A percentile compares a stretch with the other conserved stretches of the same genome.
Conservation (phyloP, 2,797 vertebrate species). For the Pempheris klunzingeri region DNA sequence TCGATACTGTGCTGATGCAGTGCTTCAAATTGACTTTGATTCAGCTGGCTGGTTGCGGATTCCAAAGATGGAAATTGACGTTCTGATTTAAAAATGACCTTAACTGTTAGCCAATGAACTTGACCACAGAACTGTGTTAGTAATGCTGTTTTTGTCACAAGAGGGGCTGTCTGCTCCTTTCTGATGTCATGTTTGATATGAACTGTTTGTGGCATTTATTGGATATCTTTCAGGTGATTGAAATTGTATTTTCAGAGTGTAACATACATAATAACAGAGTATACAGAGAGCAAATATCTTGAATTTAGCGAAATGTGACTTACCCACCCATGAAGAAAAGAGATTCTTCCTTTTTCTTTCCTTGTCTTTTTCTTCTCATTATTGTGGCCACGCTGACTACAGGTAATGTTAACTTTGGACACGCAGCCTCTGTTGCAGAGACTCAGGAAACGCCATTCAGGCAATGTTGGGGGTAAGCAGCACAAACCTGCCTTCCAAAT, state of each 20-base stretch:
- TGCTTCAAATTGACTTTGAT: conserved; percentile 65
- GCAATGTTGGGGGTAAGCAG: not conserved
- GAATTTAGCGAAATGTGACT: not conserved
- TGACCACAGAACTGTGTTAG: conserved; percentile 31
- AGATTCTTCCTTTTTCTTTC: not conserved
- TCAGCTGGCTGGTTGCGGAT: conserved; percentile 42
- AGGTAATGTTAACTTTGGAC: not conserved
- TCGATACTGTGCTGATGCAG: conserved; percentile 25
- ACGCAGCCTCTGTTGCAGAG: too few species aligned
- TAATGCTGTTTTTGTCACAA: not conserved
- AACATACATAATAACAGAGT: not conserved
- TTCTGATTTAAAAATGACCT: conserved; percentile 63
- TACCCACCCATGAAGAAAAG: not conserved
- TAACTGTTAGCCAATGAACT: conserved; percentile 38
- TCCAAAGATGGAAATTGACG: conserved; percentile 63
- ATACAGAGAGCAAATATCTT: not conserved
- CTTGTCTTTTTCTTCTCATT: not conserved
- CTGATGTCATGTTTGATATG: not conserved
- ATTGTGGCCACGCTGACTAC: not conserved
- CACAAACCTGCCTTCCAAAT: not conserved
- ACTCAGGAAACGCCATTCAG: not conserved
- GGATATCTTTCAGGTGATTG: not conserved
- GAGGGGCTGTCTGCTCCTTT: not conserved
- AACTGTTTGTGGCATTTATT: not conserved
- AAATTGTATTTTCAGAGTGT: not conserved